Evolutionary conservation across 1,140 invertebrate species (phyloP), one percentile per base, ranked within the genome.

Genomic region (Psix sp.): DNA sequence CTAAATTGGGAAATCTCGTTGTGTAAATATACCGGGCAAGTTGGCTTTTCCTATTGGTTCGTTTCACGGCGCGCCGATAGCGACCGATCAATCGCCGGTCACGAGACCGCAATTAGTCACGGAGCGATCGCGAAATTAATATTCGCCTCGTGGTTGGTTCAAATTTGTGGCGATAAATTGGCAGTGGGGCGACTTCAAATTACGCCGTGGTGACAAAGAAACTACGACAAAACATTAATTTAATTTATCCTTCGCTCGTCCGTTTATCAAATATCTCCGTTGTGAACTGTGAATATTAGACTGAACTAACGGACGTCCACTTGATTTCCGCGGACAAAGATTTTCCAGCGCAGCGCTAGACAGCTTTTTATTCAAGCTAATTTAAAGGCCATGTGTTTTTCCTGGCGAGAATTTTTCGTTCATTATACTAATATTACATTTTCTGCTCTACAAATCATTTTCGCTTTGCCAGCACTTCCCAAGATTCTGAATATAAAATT

Each of bases 1-100:
- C 71, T 76, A 79, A 81, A 81, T 81, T 81, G 77, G 77, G 79
- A 79, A 80, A 80, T 77, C 74, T 80, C 72, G 36, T 51, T 51
- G 60, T 65, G 75, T 62, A 81, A 79, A 80, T 77, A 81, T 59
- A 56, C 51, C 56, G 24, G 0, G 21, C 40, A 74, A 63, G 68
- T 68, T 63, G 65, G 65, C 72, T 67, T 68, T 59, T 43, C 21
- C 56, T n/a, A n/a, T n/a, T n/a, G n/a, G n/a, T n/a, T 63, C 9
- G 42, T 43, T 15, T 20, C 24, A 33, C 14, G n/a, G 18, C 1
- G 15, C 13, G 35, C 39, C 48, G 62, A 62, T 56, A 48, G 54
- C 26, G 39, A 31, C 35, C 15, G n/a, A 54, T 60, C 66, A 38
- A 70, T 66, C 17, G 24, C 21, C 26, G n/a, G 31, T 9, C 18